phyloP scores from a whole-genome alignment of 1,140 invertebrate genomes.

The Bombus superbus region DNA sequence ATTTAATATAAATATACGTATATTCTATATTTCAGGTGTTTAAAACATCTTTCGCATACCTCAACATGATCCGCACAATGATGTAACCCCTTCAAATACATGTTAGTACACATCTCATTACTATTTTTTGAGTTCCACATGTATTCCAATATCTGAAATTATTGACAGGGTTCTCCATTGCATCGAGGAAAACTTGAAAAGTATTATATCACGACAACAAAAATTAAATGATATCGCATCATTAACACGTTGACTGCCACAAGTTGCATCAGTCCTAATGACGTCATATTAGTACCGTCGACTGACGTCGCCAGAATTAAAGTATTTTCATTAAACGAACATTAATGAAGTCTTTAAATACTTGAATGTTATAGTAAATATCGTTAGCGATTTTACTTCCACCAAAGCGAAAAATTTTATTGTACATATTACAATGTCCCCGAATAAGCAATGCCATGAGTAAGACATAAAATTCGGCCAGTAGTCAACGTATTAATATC shows the following conservation, averaged over 20 bases:
- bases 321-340: not conserved
- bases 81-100: not conserved
- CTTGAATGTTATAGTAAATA: not conserved
- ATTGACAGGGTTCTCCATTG: too few relatives aligned
- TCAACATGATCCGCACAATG: conserved; percentile 60
- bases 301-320: not conserved
- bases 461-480: not conserved
- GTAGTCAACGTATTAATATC: not conserved
- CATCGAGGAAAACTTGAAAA: too few relatives aligned
- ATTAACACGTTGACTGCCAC: too few relatives aligned
- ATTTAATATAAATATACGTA: not conserved
- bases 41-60: conserved; percentile 64
- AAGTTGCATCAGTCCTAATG: not conserved
- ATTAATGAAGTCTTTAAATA: not conserved
- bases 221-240: too few relatives aligned
- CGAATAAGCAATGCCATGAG: too few relatives aligned
- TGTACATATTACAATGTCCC: too few relatives aligned
- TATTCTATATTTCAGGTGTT: conserved; percentile 57
- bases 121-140: too few relatives aligned
- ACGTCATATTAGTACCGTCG: too few relatives aligned
- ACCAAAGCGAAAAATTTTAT: too few relatives aligned
- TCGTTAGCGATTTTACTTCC: not conserved
- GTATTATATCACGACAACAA: too few relatives aligned
- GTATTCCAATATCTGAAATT: too few relatives aligned
- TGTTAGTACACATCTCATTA: not conserved